These are phyloP conservation scores for Acanthochromis polyacanthus DNA, from an alignment of 2,113 vertebrate genomes.

Conservation along the genomic window DNA sequence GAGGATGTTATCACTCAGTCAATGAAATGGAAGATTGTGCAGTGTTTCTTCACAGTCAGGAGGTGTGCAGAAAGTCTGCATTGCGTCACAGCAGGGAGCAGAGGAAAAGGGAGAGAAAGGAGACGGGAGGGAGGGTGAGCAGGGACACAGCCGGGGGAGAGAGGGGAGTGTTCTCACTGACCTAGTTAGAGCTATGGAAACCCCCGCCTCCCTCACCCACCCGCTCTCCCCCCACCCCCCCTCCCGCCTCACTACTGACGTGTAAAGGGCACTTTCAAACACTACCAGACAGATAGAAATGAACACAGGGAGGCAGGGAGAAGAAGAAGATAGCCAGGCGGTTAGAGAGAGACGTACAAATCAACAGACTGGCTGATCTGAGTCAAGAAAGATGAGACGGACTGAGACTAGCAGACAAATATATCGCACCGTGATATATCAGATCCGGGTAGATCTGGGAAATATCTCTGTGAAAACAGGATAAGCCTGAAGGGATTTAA, in stretches of 20 bases:
- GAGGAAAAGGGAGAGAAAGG: conserved; percentile 36
- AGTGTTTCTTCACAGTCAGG: conserved; percentile 33
- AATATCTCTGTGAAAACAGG: conserved; percentile 68
- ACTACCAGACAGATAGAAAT: conserved; percentile 56
- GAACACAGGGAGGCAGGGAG: conserved; percentile 34
- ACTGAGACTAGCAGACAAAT: conserved; percentile 41
- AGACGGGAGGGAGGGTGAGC: conserved; percentile 33
- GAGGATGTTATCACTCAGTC: conserved; percentile 25
- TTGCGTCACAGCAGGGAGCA: conserved; percentile 78
- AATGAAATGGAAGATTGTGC: conserved; percentile 22
- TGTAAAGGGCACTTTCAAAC: conserved; percentile 80
- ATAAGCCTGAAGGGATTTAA: conserved; percentile 62
- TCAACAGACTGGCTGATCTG: conserved; percentile 19
- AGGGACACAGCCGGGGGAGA: conserved; percentile 62
- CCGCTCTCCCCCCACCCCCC: conserved; percentile 16
- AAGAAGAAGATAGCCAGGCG: conserved; percentile 19
- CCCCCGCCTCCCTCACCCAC: conserved; percentile 31
- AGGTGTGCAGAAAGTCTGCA: conserved; percentile 73
- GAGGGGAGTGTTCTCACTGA: conserved; percentile 79
- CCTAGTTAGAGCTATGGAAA: conserved; percentile 79
- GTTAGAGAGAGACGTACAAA: conserved; percentile 19
- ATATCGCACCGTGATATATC: conserved; percentile 46
- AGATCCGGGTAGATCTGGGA: conserved; percentile 56
- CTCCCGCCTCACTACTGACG: conserved; percentile 55
- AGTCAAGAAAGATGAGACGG: conserved; percentile 35